Evolutionary conservation across 2,888 invertebrate genomes (phyloP).

Genomic region (Callimorpha dominula): DNA sequence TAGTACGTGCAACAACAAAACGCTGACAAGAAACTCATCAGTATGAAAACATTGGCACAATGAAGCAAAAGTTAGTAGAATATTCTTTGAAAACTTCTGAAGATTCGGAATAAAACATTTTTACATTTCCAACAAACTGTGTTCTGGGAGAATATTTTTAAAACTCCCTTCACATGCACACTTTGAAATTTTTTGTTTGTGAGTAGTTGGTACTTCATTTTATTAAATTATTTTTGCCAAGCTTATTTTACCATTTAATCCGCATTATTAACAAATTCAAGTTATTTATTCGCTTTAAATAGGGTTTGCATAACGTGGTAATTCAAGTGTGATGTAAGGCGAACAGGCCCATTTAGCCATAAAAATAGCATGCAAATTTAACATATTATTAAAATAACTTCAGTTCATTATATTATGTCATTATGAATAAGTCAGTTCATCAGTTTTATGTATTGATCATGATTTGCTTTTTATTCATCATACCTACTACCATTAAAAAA

Average conservation of each 20-base stretch:
- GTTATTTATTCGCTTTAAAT: no score
- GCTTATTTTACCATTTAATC: background rate
- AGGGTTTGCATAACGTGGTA: no score
- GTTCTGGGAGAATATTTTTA: background rate
- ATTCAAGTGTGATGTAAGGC: no score
- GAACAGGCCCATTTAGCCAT: no score
- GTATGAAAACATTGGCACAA: background rate
- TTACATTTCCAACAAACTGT: background rate
- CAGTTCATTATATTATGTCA: no score
- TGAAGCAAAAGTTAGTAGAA: background rate
- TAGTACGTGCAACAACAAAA: background rate
- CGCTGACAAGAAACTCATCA: background rate
- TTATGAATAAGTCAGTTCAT: no score
- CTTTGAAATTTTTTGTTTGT: background rate
- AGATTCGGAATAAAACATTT: slow-evolving; percentile 4
- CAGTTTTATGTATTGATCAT: no score
- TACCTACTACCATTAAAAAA: no score
- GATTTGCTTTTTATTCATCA: no score
- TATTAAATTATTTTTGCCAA: background rate
- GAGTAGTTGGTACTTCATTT: background rate
- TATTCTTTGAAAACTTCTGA: slow-evolving; percentile 2
- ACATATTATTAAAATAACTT: no score
- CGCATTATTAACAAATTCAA: background rate
- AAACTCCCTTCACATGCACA: background rate
- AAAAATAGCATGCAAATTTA: no score